Percentiles rank a stretch among this genome's conserved stretches.
These are phyloP conservation scores for Blastobasis lacticolella DNA, from an alignment of 2,888 invertebrate species.

Conservation along the genomic window DNA sequence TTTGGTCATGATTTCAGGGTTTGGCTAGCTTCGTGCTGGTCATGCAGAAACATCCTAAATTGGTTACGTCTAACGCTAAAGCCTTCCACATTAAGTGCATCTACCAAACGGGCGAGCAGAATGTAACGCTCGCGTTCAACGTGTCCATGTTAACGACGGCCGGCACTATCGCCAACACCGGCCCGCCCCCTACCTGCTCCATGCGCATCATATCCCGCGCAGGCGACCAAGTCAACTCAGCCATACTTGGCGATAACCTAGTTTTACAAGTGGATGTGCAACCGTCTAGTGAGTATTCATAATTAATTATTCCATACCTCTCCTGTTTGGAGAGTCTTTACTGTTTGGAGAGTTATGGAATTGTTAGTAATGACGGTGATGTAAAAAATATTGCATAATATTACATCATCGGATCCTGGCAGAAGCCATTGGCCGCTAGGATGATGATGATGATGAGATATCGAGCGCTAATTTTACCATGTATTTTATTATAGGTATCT, in stretches of 20 bases:
- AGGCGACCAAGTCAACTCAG: constrained; percentile 91
- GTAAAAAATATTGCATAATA: no score
- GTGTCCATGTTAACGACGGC: constrained; percentile 96
- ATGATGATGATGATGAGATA: no score
- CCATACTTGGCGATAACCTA: constrained; percentile 93
- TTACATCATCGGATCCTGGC: no score
- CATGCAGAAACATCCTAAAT: constrained; percentile 96
- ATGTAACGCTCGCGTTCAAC: constrained; percentile 93
- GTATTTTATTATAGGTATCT: constrained; percentile 77
- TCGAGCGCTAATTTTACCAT: not conserved
- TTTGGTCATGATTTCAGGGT: constrained; percentile 69
- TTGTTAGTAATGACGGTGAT: no score
- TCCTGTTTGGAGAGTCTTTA: no score
- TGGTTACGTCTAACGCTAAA: constrained; percentile 94
- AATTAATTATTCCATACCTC: no score
- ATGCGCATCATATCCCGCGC: constrained; percentile 92
- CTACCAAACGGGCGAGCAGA: constrained; percentile 94
- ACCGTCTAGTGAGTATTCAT: constrained; percentile 77
- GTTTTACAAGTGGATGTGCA: constrained; percentile 90
- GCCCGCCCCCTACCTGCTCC: constrained; percentile 92
- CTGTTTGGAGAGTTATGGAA: no score
- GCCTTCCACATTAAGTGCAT: constrained; percentile 97
- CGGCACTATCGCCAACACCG: constrained; percentile 95
- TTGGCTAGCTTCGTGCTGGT: constrained; percentile 94
- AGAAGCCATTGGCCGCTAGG: no score